A percentile compares a stretch with the other conserved stretches of the same genome.
phyloP scores from a whole-genome alignment of 2,113 vertebrate genomes.

The Hassar affinis region DNA sequence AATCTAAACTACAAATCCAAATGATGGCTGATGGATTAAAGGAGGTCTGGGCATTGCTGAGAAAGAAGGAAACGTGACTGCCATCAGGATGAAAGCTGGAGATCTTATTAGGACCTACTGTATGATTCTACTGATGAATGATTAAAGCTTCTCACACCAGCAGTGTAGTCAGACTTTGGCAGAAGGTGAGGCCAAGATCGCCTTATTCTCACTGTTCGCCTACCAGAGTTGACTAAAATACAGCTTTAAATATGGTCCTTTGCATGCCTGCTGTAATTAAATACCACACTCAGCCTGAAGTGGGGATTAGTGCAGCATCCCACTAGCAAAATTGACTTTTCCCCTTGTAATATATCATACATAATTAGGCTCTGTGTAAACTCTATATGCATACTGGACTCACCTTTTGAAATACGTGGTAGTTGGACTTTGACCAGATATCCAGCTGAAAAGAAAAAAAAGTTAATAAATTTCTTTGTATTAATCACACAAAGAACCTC shows the following conservation, averaged over 20 bases:
- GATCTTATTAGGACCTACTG: constrained; percentile 45
- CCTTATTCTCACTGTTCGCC: not conserved
- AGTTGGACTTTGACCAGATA: constrained; percentile 79
- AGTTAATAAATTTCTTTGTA: not conserved
- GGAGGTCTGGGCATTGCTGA: constrained; percentile 20
- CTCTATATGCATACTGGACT: constrained; percentile 27
- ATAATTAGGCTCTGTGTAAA: constrained; percentile 17
- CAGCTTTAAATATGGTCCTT: constrained; percentile 14
- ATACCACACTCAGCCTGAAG: constrained; percentile 22
- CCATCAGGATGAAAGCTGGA: constrained; percentile 35
- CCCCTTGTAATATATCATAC: constrained; percentile 9
- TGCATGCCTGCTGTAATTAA: constrained; percentile 19
- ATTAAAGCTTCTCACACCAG: constrained; percentile 38
- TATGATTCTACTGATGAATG: constrained; percentile 36
- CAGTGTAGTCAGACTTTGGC: not conserved
- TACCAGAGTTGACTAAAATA: constrained; percentile 15
- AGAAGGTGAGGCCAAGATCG: constrained; percentile 6
- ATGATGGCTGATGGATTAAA: constrained; percentile 50
- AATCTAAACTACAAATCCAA: constrained; percentile 40
- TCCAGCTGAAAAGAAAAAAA: constrained; percentile 66
- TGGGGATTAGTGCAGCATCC: constrained; percentile 11
- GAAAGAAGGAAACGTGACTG: constrained; percentile 17
- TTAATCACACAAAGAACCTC: not conserved
- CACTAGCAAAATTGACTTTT: not conserved
- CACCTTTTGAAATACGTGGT: constrained; percentile 81